These are phyloP conservation scores for Sarcophilus harrisii DNA, from an alignment of 2,797 vertebrate genomes.

Conservation along the genomic window DNA sequence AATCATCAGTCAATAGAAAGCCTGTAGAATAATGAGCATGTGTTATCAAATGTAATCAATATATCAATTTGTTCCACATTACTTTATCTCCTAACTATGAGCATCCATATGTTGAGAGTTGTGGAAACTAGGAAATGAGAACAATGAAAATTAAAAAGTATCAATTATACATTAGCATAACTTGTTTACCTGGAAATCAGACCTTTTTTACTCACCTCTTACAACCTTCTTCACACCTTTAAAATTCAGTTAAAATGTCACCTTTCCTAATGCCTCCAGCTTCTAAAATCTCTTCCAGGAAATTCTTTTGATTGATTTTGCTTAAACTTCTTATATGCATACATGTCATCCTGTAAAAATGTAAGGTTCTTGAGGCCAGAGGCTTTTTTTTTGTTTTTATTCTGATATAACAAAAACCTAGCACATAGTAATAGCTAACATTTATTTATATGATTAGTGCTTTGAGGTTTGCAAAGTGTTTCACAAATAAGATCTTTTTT, in stretches of 20 bases:
- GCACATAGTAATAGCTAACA: not conserved
- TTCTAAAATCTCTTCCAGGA: not conserved
- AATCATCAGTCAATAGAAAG: not conserved
- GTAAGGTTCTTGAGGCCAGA: not conserved
- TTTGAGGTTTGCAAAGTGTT: not conserved
- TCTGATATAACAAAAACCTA: not conserved
- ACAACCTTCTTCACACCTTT: not conserved
- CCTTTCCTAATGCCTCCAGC: not conserved
- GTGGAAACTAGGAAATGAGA: not conserved
- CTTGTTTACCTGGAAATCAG: not conserved
- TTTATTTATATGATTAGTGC: not conserved
- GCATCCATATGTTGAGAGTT: not conserved
- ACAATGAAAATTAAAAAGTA: not conserved
- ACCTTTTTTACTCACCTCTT: not conserved
- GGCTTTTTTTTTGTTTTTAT: not conserved
- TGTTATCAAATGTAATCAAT: not conserved
- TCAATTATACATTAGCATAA: not conserved
- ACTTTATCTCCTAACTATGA: not conserved
- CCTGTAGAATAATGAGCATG: not conserved
- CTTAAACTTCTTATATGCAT: not conserved
- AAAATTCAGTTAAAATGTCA: not conserved
- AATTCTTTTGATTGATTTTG: not conserved
- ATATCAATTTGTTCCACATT: not conserved
- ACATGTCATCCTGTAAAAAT: not conserved
- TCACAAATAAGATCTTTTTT: not conserved